Conservation (phyloP, 2,888 invertebrate species). For the Drosophila siamana region DNA sequence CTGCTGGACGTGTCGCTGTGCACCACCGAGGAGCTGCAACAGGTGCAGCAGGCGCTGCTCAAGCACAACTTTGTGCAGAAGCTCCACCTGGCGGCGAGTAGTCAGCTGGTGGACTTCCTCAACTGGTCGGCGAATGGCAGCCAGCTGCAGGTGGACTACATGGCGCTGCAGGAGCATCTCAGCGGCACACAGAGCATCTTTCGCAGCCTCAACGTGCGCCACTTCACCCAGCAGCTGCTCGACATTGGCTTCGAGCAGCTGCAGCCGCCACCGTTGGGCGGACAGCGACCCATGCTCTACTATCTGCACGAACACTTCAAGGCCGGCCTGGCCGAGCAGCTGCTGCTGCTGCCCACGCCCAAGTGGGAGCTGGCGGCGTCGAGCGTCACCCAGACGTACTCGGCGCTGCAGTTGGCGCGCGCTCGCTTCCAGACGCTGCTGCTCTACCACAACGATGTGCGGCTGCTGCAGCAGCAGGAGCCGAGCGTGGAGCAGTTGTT, state of each 20-base stretch:
- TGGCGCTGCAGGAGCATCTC: slow-evolving; percentile 57
- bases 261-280: neutral
- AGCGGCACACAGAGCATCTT: slow-evolving; percentile 34
- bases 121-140: slow-evolving; percentile 45
- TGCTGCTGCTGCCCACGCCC: slow-evolving; percentile 10
- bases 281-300: slow-evolving; percentile 7
- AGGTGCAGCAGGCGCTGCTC: neutral
- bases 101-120: slow-evolving; percentile 16
- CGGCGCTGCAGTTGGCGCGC: slow-evolving; percentile 45
- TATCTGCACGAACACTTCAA: slow-evolving; percentile 38
- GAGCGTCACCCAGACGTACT: neutral
- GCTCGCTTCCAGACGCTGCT: slow-evolving; percentile 34
- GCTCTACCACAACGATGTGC: slow-evolving; percentile 32
- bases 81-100: slow-evolving; percentile 44
- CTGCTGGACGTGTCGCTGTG: neutral
- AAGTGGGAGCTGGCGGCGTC: neutral
- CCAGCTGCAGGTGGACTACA: slow-evolving; percentile 46
- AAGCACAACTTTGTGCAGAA: slow-evolving; percentile 44
- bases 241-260: slow-evolving; percentile 39
- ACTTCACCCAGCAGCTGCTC: slow-evolving; percentile 28
- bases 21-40: neutral
- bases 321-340: neutral
- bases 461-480: slow-evolving; percentile 28
- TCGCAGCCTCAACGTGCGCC: slow-evolving; percentile 11
- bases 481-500: slow-evolving; percentile 12